Percentiles rank a stretch among this genome's conserved stretches.
Conservation (phyloP, 2,113 vertebrate genomes). For the Dendropsophus ebraccatus region DNA sequence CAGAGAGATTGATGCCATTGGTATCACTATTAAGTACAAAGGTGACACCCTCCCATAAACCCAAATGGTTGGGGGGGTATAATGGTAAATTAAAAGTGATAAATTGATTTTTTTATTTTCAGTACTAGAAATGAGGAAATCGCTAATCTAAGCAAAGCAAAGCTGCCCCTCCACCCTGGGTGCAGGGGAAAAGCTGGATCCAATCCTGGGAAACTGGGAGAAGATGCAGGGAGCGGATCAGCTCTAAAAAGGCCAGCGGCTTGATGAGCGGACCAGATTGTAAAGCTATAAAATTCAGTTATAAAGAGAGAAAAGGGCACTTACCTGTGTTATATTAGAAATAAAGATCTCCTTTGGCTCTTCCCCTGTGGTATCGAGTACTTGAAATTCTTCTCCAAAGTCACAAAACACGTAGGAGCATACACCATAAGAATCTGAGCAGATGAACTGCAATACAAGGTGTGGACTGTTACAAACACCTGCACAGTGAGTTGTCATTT, state of each 20-base stretch:
- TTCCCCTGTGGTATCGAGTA: conserved; percentile 93
- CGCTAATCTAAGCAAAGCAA: too few species aligned
- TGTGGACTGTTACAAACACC: not conserved
- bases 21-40: not conserved
- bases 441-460: conserved; percentile 84
- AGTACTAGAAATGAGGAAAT: too few species aligned
- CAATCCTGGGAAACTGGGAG: too few species aligned
- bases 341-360: conserved; percentile 96
- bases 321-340: conserved; percentile 93
- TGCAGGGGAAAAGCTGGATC: too few species aligned
- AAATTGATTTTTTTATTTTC: too few species aligned
- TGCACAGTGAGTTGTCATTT: not conserved
- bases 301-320: not conserved
- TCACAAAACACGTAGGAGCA: conserved; percentile 95
- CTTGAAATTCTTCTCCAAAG: conserved; percentile 94
- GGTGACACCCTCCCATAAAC: too few species aligned
- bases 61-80: too few species aligned
- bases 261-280: not conserved
- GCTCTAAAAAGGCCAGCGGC: too few species aligned
- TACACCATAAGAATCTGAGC: conserved; percentile 88
- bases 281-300: not conserved
- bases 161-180: too few species aligned
- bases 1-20: not conserved
- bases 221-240: too few species aligned
- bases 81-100: too few species aligned